phyloP scores from a whole-genome alignment of 1,140 invertebrate genomes.

The Helicorthomorpha holstii region DNA sequence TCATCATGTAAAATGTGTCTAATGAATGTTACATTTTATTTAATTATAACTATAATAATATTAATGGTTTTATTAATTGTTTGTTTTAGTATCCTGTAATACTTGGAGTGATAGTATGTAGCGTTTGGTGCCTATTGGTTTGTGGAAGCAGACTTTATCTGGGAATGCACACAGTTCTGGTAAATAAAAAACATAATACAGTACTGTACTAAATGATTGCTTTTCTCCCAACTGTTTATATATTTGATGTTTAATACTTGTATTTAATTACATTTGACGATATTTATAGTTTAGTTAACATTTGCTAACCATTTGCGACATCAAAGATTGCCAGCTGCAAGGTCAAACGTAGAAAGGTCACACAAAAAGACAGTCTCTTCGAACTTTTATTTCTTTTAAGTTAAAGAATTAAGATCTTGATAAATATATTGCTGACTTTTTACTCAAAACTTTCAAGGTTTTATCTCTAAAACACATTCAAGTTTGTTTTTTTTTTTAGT shows the following conservation, averaged over 20 bases:
- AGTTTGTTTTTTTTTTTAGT: too few relatives aligned
- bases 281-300: neutral
- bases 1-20: too few relatives aligned
- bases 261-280: neutral
- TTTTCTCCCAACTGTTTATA: neutral
- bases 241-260: neutral
- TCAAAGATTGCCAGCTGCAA: neutral
- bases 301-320: neutral
- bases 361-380: too few relatives aligned
- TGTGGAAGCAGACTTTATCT: conserved; percentile 72
- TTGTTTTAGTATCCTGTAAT: conserved; percentile 32
- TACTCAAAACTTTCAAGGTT: too few relatives aligned
- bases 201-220: neutral
- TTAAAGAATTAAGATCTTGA: too few relatives aligned
- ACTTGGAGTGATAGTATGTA: conserved; percentile 27
- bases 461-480: too few relatives aligned
- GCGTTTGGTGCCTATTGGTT: conserved; percentile 51
- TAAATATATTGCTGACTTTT: too few relatives aligned
- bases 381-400: too few relatives aligned
- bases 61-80: conserved; percentile 7
- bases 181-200: conserved; percentile 23
- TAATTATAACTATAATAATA: neutral
- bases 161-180: conserved; percentile 78
- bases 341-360: too few relatives aligned
- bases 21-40: too few relatives aligned